Conservation (phyloP, 2,797 vertebrate genomes). For the Mastacembelus armatus region DNA sequence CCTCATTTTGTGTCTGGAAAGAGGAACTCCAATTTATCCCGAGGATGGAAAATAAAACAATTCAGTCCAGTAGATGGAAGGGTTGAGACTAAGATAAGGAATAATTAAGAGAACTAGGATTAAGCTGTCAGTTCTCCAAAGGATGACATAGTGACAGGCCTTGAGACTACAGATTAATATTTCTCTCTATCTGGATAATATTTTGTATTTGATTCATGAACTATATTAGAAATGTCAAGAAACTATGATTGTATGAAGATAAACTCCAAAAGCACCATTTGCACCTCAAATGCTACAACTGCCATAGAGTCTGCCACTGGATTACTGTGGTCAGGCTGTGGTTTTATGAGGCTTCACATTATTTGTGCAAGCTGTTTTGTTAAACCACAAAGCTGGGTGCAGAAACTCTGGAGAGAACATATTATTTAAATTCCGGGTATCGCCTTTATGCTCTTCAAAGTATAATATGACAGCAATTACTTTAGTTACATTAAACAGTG, state of each 20-base stretch:
- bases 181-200: conserved; percentile 49
- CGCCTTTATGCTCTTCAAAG: conserved; percentile 26
- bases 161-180: conserved; percentile 47
- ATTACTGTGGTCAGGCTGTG: conserved; percentile 65
- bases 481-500: conserved; percentile 20
- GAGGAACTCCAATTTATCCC: conserved; percentile 31
- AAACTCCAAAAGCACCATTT: conserved; percentile 58
- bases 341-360: conserved; percentile 56
- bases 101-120: conserved; percentile 54
- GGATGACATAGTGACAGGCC: conserved; percentile 40
- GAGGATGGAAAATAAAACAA: conserved; percentile 49
- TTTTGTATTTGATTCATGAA: conserved; percentile 40
- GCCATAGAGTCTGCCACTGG: conserved; percentile 57
- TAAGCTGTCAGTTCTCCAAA: conserved; percentile 41
- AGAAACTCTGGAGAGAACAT: conserved; percentile 47
- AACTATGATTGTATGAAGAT: conserved; percentile 61
- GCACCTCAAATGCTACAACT: conserved; percentile 43
- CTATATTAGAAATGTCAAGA: conserved; percentile 50
- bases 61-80: conserved; percentile 35
- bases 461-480: conserved; percentile 35
- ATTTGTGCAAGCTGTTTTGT: conserved; percentile 62
- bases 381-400: conserved; percentile 49
- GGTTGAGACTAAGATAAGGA: conserved; percentile 55
- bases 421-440: conserved; percentile 41
- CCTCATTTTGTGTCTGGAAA: conserved; percentile 37